Evolutionary conservation across 2,797 vertebrate species (phyloP), one percentile per base, ranked within the genome.

Genomic region (Limosa lapponica): DNA sequence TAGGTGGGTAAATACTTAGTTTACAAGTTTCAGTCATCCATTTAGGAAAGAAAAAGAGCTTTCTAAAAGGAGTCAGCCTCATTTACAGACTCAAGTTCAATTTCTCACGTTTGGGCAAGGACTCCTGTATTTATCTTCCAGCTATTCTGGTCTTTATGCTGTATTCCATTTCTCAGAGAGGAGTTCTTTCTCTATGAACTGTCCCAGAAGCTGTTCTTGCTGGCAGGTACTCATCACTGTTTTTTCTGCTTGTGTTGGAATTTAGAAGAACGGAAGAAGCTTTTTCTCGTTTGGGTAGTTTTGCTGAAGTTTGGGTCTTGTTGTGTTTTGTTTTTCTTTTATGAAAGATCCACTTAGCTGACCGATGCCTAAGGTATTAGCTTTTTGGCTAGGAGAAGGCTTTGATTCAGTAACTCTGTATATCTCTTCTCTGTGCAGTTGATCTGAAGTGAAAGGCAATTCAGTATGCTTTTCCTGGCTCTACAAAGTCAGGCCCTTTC

Each of bases 241-340:
- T 74, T 81, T 87, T 81, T 46, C 15, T 74, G 20, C 13, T 48
- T 69, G n/a, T 64, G n/a, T 14, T 85, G 37, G 24, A 71, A 72
- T 87, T 62, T 55, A 62, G 36, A 86, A 86, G 32, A 77, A 59
- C 5, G 71, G 36, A 64, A 67, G 24, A 32, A 37, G 54, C 4
- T 52, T 39, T 32, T 18, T 16, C 13, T 58, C 11, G 15, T 41
- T 52, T 44, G 27, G 36, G 22, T 57, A 32, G 0, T n/a, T 74
- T 54, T 3, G 2, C 39, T n/a, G 12, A 27, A 11, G 8, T 23
- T 18, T 13, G 16, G 44, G 11, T 8, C 20, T 16, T 44, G 16
- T 13, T 16, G 79, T 58, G 5, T 0, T n/a, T 13, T 2, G 6
- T 58, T 34, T 72, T 44, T 7, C 15, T 7, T 2, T 9, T 58